Evolutionary conservation across 1,140 invertebrate species (phyloP), one percentile per base, ranked within the genome.

Genomic region (Drosophila takahashii): DNA sequence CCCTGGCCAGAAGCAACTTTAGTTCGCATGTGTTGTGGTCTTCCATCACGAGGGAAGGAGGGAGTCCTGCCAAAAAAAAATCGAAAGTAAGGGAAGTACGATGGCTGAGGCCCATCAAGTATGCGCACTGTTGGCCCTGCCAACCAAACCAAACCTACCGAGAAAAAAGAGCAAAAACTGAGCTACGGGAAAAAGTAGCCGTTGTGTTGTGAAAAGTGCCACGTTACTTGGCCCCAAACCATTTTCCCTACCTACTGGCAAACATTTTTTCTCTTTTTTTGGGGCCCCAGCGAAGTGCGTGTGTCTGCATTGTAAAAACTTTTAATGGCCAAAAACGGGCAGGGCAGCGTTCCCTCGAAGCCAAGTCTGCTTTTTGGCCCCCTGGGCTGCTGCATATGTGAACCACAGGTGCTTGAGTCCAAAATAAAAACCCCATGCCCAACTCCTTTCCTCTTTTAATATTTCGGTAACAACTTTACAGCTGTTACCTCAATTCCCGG

Each of bases 261-360:
- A 56, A 32, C 34, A 36, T 51, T 50, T n/a, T 22, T 10, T 4
- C 3, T 50, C 34, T 50, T 29, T 48, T 29, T 15, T 22, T 45
- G 16, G 34, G 5, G 26, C 36, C 16, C 44, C 39, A 34, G 34
- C 74, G 64, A 89, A 89, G 84, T 89, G 84, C 84, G 84, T 89
- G 84, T 89, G 84, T 84, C 84, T 89, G 84, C 84, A 89, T 89
- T 89, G 84, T 89, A 89, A 89, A 75, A 89, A 89, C 76, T 89
- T 89, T 84, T 89, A 89, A 89, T 89, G 84, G 85, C 69, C 59
- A 51, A 60, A 60, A 50, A 54, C 66, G 34, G 64, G 3, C 66
- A 69, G 66, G 22, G 27, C 48, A 29, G 59, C 10, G n/a, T 13
- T n/a, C 29, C 1, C 7, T 18, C 34, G 57, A 47, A 15, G 36